A percentile compares a stretch with the other conserved stretches of the same genome.
Evolutionary conservation across 2,888 invertebrate genomes (phyloP).

Genomic region (Cerceris ruficornis): DNA sequence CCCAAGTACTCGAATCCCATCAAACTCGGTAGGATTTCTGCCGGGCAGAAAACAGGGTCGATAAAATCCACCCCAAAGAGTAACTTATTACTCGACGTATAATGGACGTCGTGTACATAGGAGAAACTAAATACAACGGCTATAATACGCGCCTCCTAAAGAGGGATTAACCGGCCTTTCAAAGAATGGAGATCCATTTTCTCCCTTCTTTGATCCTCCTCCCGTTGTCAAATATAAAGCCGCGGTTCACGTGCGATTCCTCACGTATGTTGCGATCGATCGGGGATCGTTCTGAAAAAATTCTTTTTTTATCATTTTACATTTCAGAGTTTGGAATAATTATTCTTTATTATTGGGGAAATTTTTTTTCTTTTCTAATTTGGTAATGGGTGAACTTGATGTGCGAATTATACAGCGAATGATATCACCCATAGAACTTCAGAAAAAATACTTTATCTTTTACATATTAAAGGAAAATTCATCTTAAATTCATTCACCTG

Average conservation of each 20-base stretch:
- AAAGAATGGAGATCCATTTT: constrained; percentile 22
- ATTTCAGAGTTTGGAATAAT: too few relatives aligned
- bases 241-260: neutral
- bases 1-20: constrained; percentile 50
- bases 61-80: constrained; percentile 37
- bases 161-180: constrained; percentile 49
- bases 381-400: too few relatives aligned
- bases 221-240: neutral
- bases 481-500: too few relatives aligned
- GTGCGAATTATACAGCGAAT: too few relatives aligned
- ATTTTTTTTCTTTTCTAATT: too few relatives aligned
- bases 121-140: constrained; percentile 23
- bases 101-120: constrained; percentile 6
- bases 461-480: too few relatives aligned
- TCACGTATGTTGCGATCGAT: neutral
- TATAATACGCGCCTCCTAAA: constrained; percentile 32
- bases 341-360: too few relatives aligned
- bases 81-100: constrained; percentile 44
- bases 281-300: neutral
- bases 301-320: neutral
- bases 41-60: constrained; percentile 18
- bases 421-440: too few relatives aligned
- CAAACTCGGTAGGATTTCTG: constrained; percentile 33
- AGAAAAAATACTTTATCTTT: too few relatives aligned
- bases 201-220: constrained; percentile 18